phyloP scores from a whole-genome alignment of 2,113 vertebrate species.

The Peromyscus polionotus region DNA sequence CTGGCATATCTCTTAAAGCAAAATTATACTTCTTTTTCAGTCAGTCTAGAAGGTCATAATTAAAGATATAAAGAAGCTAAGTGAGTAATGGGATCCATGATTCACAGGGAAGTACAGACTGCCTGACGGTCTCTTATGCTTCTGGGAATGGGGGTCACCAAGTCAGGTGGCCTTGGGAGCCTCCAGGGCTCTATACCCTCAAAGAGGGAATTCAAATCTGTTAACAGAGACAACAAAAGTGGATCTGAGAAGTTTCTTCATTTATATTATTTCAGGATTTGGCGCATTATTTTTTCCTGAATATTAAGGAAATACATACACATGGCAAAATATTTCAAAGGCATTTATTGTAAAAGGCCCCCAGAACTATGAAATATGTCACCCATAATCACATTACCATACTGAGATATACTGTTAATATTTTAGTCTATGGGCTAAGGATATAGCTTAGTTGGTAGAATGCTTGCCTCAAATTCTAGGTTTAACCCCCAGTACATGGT shows the following conservation, averaged over 20 bases:
- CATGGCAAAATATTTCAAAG: neutral
- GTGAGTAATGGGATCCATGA: conserved; percentile 78
- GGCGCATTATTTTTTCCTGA: neutral
- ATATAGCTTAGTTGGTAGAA: neutral
- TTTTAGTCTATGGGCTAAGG: neutral
- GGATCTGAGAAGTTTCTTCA: neutral
- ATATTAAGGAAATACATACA: neutral
- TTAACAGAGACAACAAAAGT: neutral
- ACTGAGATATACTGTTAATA: neutral
- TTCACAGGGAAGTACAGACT: conserved; percentile 59
- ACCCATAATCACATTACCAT: neutral
- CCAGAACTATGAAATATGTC: neutral
- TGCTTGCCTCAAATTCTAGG: neutral
- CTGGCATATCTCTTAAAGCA: conserved; percentile 85
- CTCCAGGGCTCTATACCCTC: neutral
- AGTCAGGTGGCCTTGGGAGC: neutral
- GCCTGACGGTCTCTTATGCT: neutral
- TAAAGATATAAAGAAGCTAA: conserved; percentile 88
- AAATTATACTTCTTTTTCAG: conserved; percentile 87
- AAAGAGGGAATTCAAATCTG: neutral
- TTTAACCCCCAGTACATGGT: neutral
- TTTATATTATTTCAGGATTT: neutral
- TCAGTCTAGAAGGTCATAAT: conserved; percentile 87
- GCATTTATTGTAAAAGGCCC: neutral
- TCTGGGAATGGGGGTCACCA: conserved; percentile 13